A percentile compares a stretch with the other conserved stretches of the same genome.
Conservation (phyloP, 2,113 vertebrate species). For the Pelvicachromis taeniatus region DNA sequence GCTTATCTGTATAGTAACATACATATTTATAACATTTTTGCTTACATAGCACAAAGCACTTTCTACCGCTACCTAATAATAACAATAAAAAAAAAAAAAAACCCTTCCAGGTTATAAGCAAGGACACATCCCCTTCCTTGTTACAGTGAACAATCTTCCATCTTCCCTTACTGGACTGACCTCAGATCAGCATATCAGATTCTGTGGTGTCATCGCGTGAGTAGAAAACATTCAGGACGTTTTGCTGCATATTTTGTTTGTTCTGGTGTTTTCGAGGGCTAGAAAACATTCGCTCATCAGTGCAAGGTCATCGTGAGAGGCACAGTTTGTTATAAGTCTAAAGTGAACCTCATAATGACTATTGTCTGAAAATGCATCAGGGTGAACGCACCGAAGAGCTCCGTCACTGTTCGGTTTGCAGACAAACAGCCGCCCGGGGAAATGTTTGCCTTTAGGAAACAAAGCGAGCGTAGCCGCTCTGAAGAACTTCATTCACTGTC, state of each 20-base stretch:
- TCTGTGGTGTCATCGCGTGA: slow-evolving; percentile 39
- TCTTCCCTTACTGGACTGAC: background rate
- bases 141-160: background rate
- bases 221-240: slow-evolving; percentile 11
- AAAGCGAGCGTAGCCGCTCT: background rate
- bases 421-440: background rate
- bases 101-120: background rate
- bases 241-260: background rate
- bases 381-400: background rate
- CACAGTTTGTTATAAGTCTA: background rate
- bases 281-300: background rate
- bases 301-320: background rate
- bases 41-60: background rate
- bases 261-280: background rate
- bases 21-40: background rate
- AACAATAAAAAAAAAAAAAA: background rate
- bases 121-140: background rate
- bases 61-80: background rate
- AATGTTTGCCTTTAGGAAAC: background rate
- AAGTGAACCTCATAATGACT: background rate
- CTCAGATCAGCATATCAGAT: slow-evolving; percentile 45
- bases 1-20: background rate
- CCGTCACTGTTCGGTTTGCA: background rate
- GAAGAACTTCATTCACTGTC: background rate
- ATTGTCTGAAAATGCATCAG: background rate